Evolutionary conservation across 2,888 invertebrate genomes (phyloP).

Genomic region (Petrolisthes cinctipes): DNA sequence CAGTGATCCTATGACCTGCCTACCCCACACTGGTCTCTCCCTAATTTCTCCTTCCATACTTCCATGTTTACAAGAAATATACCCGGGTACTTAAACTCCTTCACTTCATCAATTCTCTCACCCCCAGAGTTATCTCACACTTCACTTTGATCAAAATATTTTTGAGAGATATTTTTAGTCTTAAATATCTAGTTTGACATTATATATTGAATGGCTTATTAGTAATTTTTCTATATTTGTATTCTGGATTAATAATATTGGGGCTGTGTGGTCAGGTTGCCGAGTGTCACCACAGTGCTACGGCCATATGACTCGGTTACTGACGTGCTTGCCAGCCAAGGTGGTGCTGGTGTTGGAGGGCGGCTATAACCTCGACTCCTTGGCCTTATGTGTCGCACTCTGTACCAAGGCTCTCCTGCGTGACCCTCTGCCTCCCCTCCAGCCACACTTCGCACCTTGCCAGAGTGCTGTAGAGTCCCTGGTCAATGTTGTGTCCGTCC

Average conservation of each 20-base stretch:
- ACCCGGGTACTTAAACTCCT: no score
- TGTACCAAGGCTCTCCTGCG: slow-evolving; percentile 89
- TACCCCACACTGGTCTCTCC: no score
- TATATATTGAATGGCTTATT: no score
- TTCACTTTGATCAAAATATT: no score
- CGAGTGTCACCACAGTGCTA: slow-evolving; percentile 90
- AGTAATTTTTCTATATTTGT: no score
- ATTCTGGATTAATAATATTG: neutral
- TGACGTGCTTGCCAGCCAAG: slow-evolving; percentile 86
- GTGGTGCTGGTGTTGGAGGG: slow-evolving; percentile 87
- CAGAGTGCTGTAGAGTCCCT: slow-evolving; percentile 76
- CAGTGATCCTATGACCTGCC: no score
- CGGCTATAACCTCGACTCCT: slow-evolving; percentile 90
- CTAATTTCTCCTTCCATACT: no score
- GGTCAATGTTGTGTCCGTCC: slow-evolving; percentile 78
- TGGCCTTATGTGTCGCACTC: slow-evolving; percentile 87
- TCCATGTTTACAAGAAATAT: no score
- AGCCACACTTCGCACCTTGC: slow-evolving; percentile 69
- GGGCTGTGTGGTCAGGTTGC: slow-evolving; percentile 73
- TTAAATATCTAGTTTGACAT: no score
- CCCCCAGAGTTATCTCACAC: no score
- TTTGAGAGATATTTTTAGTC: no score
- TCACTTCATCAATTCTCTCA: no score
- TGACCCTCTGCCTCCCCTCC: slow-evolving; percentile 79
- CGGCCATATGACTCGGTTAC: slow-evolving; percentile 88